These are phyloP conservation scores for Spea multiplicata DNA, from an alignment of 2,113 vertebrate species.

Conservation along the genomic window DNA sequence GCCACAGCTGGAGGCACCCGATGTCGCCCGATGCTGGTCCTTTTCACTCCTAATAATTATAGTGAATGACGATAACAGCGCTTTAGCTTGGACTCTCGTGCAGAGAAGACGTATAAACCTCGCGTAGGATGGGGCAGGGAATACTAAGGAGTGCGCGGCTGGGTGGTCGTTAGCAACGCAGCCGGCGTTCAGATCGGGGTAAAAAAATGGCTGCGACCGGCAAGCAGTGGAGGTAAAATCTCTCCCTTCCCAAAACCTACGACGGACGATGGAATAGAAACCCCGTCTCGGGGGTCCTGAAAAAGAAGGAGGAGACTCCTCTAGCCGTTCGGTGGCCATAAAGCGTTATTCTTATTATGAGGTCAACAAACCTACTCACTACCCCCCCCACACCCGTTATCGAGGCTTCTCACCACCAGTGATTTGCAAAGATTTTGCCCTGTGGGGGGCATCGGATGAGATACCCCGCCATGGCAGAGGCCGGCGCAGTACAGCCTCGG, in stretches of 20 bases:
- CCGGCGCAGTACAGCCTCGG: too few species aligned
- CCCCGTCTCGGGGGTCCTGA: too few species aligned
- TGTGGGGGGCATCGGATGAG: too few species aligned
- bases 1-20: not conserved
- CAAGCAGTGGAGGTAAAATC: not conserved
- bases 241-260: not conserved
- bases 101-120: not conserved
- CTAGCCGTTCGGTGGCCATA: too few species aligned
- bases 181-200: not conserved
- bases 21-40: not conserved
- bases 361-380: not conserved
- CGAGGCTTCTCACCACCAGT: too few species aligned
- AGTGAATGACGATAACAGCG: not conserved
- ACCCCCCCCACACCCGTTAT: not conserved
- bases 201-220: not conserved
- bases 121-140: not conserved
- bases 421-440: too few species aligned
- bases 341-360: not conserved
- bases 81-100: not conserved
- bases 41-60: not conserved
- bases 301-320: too few species aligned
- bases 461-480: too few species aligned
- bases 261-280: not conserved
- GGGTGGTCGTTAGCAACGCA: too few species aligned
- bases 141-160: not conserved